Evolutionary conservation across 1,140 invertebrate genomes (phyloP).

Genomic region (Sitobion miscanthi): DNA sequence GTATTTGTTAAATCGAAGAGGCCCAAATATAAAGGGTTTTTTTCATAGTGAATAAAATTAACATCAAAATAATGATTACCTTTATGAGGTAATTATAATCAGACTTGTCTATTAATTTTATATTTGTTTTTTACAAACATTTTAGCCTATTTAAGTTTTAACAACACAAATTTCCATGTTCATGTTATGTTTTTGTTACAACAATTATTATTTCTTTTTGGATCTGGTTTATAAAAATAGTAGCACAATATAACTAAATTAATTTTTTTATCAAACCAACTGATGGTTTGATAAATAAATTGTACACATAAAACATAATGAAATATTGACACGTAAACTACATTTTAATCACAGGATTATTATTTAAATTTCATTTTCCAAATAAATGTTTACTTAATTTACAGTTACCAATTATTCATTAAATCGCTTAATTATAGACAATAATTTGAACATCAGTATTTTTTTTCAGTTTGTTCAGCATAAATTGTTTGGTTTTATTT

Average conservation of each 20-base stretch:
- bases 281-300: not conserved
- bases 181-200: constrained; percentile 40
- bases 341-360: not conserved
- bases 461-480: not conserved
- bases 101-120: constrained; percentile 39
- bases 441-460: constrained; percentile 36
- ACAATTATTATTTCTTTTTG: constrained; percentile 38
- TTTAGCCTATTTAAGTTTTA: constrained; percentile 22
- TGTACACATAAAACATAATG: not conserved
- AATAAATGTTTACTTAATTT: constrained; percentile 29
- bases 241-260: not conserved
- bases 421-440: constrained; percentile 34
- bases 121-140: constrained; percentile 44
- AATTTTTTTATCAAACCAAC: not conserved
- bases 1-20: constrained; percentile 39
- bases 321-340: not conserved
- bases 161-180: not conserved
- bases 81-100: not conserved
- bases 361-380: constrained; percentile 12
- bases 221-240: not conserved
- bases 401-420: constrained; percentile 49
- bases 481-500: constrained; percentile 40
- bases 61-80: not conserved
- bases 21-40: constrained; percentile 37
- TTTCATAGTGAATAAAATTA: constrained; percentile 18